Conservation (phyloP, 2,797 vertebrate genomes). For the Macropus fuliginosus region DNA sequence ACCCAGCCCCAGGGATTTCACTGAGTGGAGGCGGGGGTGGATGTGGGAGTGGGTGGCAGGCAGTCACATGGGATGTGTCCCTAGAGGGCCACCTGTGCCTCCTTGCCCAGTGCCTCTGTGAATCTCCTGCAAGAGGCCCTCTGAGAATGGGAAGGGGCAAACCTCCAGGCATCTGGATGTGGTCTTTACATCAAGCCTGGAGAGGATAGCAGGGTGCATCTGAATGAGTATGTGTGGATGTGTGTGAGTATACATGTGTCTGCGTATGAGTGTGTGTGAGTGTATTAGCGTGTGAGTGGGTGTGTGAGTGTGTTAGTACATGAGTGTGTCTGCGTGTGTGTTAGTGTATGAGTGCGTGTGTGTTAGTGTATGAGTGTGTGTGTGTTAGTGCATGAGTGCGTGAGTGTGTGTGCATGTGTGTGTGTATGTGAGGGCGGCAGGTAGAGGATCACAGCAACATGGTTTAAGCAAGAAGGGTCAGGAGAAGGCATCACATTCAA, state of each 20-base stretch:
- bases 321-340: too few relatives aligned
- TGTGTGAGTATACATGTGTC: neutral
- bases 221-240: neutral
- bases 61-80: neutral
- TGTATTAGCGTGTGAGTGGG: too few relatives aligned
- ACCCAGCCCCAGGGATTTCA: neutral
- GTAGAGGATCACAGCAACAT: too few relatives aligned
- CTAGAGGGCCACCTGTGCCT: neutral
- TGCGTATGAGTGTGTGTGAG: neutral
- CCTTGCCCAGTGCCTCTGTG: fast-evolving
- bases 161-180: neutral
- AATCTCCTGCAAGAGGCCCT: neutral
- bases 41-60: neutral
- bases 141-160: neutral
- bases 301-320: too few relatives aligned
- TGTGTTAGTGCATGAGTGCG: too few relatives aligned
- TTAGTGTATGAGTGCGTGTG: too few relatives aligned
- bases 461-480: too few relatives aligned
- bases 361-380: too few relatives aligned
- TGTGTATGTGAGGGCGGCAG: neutral
- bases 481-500: too few relatives aligned
- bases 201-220: neutral
- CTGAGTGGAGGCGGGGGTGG: neutral
- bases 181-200: neutral
- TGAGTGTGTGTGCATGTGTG: too few relatives aligned